Conservation (phyloP, 2,113 vertebrate genomes). For the Oncorhynchus gorbuscha region DNA sequence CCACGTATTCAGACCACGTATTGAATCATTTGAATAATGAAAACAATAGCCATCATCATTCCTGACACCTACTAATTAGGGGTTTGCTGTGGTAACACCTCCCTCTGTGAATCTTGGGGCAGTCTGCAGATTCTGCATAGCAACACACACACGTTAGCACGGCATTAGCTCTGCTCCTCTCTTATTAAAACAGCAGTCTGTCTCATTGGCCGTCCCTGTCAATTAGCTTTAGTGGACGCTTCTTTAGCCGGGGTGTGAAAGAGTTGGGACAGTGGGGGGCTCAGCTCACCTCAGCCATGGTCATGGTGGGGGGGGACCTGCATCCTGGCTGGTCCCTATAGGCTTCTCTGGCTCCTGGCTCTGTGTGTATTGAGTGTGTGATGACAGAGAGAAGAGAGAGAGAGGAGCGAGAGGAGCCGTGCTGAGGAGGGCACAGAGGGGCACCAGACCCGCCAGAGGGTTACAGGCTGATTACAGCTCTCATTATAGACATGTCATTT, state of each 20-base stretch:
- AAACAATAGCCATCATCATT: conserved; percentile 10
- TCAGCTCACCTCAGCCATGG: background rate
- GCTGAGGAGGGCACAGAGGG: conserved; percentile 29
- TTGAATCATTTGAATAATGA: background rate
- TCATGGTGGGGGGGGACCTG: no score
- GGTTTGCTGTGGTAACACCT: background rate
- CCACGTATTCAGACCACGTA: background rate
- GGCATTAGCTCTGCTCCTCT: conserved; percentile 14
- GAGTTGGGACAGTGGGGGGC: background rate
- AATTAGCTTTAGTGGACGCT: conserved; percentile 12
- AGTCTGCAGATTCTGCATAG: conserved; percentile 1
- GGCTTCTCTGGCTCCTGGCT: background rate
- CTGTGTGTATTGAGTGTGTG: conserved; percentile 19
- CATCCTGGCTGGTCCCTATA: background rate
- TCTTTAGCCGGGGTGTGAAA: conserved; percentile 16
- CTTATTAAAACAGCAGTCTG: conserved; percentile 31
- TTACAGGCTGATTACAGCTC: background rate
- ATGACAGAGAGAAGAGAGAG: conserved; percentile 20
- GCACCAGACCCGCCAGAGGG: background rate
- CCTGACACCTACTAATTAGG: background rate
- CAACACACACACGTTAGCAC: background rate
- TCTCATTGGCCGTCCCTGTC: conserved; percentile 33
- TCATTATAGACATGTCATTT: no score
- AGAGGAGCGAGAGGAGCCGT: background rate
- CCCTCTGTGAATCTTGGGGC: conserved; percentile 22